phyloP scores from a whole-genome alignment of 2,797 vertebrate species.

The Geotrypetes seraphini region DNA sequence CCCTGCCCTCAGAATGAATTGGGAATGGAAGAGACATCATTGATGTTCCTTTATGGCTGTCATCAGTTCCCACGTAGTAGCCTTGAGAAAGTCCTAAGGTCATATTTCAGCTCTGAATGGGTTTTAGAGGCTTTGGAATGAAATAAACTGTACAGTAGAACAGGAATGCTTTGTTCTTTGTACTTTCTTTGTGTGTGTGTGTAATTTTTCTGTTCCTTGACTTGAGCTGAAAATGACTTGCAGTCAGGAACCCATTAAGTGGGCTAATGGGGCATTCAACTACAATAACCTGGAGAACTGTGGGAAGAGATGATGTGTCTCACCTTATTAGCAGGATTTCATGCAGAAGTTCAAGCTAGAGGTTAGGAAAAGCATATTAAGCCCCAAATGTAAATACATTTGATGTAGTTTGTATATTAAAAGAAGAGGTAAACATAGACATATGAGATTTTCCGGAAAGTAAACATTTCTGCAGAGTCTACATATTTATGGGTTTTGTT shows the following conservation, averaged over 20 bases:
- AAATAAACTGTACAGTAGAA: too few species aligned
- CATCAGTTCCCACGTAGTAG: too few species aligned
- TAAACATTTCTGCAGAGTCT: too few species aligned
- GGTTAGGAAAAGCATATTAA: slow-evolving; percentile 26
- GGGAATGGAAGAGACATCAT: slow-evolving; percentile 1
- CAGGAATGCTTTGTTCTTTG: too few species aligned
- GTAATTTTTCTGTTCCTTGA: slow-evolving; percentile 22
- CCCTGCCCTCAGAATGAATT: too few species aligned
- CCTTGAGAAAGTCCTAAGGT: neutral
- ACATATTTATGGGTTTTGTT: too few species aligned
- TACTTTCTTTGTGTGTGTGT: neutral
- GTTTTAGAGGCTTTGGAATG: too few species aligned
- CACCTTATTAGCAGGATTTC: slow-evolving; percentile 38
- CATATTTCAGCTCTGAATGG: neutral
- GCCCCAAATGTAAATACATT: slow-evolving; percentile 33
- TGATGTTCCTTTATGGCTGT: slow-evolving; percentile 6
- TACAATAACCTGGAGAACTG: slow-evolving; percentile 33
- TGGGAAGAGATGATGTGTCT: slow-evolving; percentile 27
- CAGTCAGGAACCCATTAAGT: slow-evolving; percentile 40
- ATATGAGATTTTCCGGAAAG: too few species aligned
- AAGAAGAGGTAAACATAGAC: slow-evolving; percentile 14
- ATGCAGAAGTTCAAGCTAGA: slow-evolving; percentile 31
- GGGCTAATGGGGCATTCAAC: slow-evolving; percentile 47
- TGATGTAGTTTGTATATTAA: slow-evolving; percentile 21
- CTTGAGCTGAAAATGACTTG: slow-evolving; percentile 23